Conservation (phyloP, 2,113 vertebrate species). For the Mohoua ochrocephala region DNA sequence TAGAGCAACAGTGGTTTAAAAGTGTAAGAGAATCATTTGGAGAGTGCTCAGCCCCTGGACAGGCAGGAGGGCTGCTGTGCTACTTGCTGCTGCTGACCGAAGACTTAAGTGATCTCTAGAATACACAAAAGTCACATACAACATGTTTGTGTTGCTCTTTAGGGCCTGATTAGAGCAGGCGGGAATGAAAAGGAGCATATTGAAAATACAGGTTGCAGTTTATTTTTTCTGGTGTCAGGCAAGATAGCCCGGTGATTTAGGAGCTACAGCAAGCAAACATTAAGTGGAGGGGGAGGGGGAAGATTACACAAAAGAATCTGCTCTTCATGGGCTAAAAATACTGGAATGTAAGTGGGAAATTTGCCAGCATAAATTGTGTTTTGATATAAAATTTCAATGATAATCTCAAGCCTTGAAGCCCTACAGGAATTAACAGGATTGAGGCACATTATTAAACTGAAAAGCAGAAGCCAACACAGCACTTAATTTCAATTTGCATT, state of each 20-base stretch:
- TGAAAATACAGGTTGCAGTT: background rate
- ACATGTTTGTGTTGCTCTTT: background rate
- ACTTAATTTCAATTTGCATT: background rate
- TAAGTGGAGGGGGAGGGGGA: rapidly evolving
- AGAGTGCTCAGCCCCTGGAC: background rate
- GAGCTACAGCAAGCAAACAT: background rate
- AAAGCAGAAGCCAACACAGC: background rate
- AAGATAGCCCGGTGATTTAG: background rate
- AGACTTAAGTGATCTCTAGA: background rate
- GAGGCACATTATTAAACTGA: background rate
- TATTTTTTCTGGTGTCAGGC: background rate
- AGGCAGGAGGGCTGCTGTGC: background rate
- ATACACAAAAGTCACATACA: background rate
- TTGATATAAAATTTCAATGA: background rate
- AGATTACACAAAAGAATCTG: background rate
- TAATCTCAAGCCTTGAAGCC: background rate
- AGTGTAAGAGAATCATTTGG: background rate
- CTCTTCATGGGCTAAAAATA: background rate
- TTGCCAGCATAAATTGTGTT: background rate
- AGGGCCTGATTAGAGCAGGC: background rate
- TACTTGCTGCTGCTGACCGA: background rate
- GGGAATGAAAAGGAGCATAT: background rate
- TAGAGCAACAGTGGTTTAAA: background rate
- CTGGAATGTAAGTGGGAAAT: background rate
- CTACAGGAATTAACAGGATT: background rate